These are phyloP conservation scores for Lobophora halterata DNA, from an alignment of 2,888 invertebrate species.

Conservation along the genomic window DNA sequence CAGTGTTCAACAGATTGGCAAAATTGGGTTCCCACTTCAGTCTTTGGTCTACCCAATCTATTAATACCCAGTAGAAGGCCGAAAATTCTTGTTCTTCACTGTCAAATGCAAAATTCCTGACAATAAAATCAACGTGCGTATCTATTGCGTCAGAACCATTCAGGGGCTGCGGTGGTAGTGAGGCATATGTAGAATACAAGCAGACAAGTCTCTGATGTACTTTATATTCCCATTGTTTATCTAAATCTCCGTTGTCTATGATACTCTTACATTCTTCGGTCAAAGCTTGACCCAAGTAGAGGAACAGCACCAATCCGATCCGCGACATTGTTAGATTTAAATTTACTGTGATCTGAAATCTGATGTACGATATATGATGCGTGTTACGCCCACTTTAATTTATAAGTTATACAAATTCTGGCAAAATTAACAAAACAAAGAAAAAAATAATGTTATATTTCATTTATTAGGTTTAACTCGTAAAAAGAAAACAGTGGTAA, in stretches of 20 bases:
- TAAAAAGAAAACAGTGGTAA: too few relatives aligned
- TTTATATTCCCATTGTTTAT: neutral
- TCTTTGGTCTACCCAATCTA: neutral
- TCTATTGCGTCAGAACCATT: neutral
- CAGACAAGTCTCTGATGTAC: neutral
- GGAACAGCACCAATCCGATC: neutral
- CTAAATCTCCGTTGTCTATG: neutral
- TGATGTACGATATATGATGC: neutral
- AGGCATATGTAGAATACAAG: neutral
- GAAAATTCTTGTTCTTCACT: neutral
- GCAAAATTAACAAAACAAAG: too few relatives aligned
- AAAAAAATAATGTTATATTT: too few relatives aligned
- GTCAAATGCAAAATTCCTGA: neutral
- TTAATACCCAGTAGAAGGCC: neutral
- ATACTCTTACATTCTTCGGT: neutral
- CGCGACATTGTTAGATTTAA: neutral
- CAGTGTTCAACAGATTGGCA: too few relatives aligned
- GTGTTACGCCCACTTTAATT: neutral
- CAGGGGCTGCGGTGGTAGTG: neutral
- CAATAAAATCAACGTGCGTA: neutral
- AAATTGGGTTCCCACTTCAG: neutral
- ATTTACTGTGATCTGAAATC: neutral
- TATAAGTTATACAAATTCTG: too few relatives aligned
- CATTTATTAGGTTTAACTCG: too few relatives aligned
- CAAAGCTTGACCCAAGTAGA: neutral